phyloP scores from a whole-genome alignment of 2,113 vertebrate genomes.

The Nycticebus coucang region DNA sequence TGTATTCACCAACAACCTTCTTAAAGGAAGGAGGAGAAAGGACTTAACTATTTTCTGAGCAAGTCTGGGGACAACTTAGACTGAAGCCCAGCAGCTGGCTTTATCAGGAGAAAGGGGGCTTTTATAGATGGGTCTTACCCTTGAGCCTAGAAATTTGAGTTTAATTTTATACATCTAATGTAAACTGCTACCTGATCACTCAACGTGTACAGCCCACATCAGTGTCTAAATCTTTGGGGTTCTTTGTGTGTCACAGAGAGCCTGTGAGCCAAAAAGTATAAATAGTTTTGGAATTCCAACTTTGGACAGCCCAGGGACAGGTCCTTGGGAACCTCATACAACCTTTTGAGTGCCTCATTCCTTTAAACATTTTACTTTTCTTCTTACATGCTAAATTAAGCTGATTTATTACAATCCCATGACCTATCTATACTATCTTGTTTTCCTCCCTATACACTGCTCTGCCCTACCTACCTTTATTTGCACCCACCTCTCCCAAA shows the following conservation, averaged over 20 bases:
- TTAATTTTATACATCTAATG: constrained; percentile 64
- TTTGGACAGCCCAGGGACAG: constrained; percentile 31
- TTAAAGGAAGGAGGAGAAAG: constrained; percentile 54
- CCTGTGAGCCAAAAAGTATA: background rate
- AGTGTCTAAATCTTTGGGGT: constrained; percentile 49
- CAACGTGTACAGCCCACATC: constrained; percentile 7
- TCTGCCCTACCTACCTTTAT: background rate
- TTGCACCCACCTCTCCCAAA: background rate
- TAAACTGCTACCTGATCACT: constrained; percentile 53
- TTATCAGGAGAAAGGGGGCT: background rate
- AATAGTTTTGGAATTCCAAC: constrained; percentile 37
- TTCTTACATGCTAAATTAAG: constrained; percentile 49
- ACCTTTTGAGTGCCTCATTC: constrained; percentile 67
- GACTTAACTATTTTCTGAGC: constrained; percentile 43
- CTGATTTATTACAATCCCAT: background rate
- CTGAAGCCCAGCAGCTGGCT: constrained; percentile 53
- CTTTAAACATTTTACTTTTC: constrained; percentile 36
- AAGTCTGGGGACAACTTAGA: constrained; percentile 57
- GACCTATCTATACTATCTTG: background rate
- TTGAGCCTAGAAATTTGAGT: constrained; percentile 32
- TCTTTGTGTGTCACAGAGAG: constrained; percentile 49
- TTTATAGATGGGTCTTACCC: background rate
- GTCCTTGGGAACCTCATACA: constrained; percentile 61
- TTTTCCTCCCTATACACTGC: background rate
- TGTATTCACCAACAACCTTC: constrained; percentile 55